Percentiles rank a stretch among this genome's conserved stretches.
phyloP scores from a whole-genome alignment of 2,113 vertebrate species.

The Lophotis ruficrista region DNA sequence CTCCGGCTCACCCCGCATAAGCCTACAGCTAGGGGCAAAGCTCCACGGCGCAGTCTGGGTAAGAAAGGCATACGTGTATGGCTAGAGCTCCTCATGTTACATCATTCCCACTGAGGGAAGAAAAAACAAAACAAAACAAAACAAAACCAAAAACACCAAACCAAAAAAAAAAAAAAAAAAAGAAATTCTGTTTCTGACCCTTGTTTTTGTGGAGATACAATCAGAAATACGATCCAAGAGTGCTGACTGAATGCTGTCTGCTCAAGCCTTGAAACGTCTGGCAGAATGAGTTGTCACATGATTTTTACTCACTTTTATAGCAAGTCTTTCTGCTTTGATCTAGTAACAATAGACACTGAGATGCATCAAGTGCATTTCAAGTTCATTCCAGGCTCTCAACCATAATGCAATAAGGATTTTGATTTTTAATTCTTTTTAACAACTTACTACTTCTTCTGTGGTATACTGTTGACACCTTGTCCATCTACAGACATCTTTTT shows the following conservation, averaged over 20 bases:
- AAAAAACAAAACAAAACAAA: accelerated
- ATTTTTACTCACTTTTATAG: slow-evolving; percentile 30
- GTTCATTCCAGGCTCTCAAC: neutral
- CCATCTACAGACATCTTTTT: neutral
- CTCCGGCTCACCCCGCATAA: neutral
- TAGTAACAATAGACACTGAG: slow-evolving; percentile 25
- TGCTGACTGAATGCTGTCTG: slow-evolving; percentile 38
- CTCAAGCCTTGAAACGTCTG: slow-evolving; percentile 24
- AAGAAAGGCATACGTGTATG: neutral
- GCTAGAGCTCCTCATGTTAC: neutral
- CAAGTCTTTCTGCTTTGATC: slow-evolving; percentile 43
- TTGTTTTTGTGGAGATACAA: slow-evolving; percentile 36
- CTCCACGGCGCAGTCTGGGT: accelerated
- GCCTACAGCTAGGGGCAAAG: neutral
- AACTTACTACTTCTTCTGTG: neutral
- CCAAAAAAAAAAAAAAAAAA: neutral
- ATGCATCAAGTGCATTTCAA: neutral
- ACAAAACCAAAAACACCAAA: too few species aligned
- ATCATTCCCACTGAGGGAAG: neutral
- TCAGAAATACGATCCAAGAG: slow-evolving; percentile 49
- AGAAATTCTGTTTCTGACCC: slow-evolving; percentile 43
- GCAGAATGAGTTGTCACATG: neutral
- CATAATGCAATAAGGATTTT: neutral
- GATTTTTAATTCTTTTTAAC: slow-evolving; percentile 13
- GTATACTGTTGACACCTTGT: neutral